phyloP scores from a whole-genome alignment of 2,113 vertebrate genomes.

The Chascanopsetta lugubris region DNA sequence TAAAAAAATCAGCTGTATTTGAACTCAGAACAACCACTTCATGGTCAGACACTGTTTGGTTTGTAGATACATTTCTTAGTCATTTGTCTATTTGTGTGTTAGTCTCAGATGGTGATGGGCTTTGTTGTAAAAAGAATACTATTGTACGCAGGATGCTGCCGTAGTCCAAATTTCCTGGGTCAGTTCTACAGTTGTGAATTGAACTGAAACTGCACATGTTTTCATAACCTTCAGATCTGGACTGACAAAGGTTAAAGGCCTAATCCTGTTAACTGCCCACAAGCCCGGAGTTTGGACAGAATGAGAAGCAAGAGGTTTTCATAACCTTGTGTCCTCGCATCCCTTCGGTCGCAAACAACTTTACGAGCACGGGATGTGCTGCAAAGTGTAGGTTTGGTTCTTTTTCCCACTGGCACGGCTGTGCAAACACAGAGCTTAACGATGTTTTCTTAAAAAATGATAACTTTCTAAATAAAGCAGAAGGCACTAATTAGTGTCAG shows the following conservation, averaged over 20 bases:
- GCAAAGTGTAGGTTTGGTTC: conserved; percentile 24
- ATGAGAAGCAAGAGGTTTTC: conserved; percentile 43
- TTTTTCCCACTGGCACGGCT: conserved; percentile 38
- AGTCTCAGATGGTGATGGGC: conserved; percentile 18
- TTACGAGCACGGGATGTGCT: conserved; percentile 40
- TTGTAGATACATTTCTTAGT: conserved; percentile 22
- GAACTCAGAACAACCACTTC: conserved; percentile 24
- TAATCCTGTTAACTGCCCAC: conserved; percentile 38
- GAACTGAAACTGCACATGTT: conserved; percentile 32
- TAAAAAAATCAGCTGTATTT: conserved; percentile 28
- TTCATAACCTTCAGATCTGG: conserved; percentile 20
- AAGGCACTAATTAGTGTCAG: conserved; percentile 27
- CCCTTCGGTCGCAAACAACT: conserved; percentile 20
- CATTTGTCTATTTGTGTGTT: conserved; percentile 57
- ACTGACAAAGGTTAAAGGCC: conserved; percentile 15
- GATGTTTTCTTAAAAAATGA: conserved; percentile 41
- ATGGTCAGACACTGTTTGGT: conserved; percentile 17
- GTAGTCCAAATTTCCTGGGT: conserved; percentile 16
- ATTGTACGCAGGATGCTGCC: neutral
- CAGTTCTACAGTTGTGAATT: conserved; percentile 35
- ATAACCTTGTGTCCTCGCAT: conserved; percentile 40
- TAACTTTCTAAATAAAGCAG: conserved; percentile 18
- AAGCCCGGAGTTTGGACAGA: conserved; percentile 40
- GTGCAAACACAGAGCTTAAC: conserved; percentile 45
- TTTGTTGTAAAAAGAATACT: conserved; percentile 13